phyloP scores from a whole-genome alignment of 2,113 vertebrate genomes.

The Spea bombifrons region DNA sequence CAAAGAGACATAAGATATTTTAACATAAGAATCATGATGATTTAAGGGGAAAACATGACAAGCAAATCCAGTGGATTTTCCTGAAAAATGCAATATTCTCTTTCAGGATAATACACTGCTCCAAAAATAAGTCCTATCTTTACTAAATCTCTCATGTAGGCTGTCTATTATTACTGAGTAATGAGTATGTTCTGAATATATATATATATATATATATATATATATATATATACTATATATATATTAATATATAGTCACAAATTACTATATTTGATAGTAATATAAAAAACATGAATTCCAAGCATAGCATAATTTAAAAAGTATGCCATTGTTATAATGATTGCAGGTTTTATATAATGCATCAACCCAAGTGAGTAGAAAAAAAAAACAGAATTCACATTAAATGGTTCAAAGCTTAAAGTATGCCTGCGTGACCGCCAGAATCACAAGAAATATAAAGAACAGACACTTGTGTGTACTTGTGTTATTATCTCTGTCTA shows the following conservation, averaged over 20 bases:
- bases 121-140: constrained; percentile 6
- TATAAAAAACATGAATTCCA: neutral
- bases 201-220: neutral
- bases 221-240: no score
- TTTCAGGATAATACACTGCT: constrained; percentile 15
- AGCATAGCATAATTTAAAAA: neutral
- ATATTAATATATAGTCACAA: neutral
- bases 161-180: constrained; percentile 13
- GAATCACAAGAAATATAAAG: constrained; percentile 36
- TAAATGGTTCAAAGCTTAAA: constrained; percentile 39
- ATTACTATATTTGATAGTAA: neutral
- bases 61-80: constrained; percentile 16
- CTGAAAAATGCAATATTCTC: neutral
- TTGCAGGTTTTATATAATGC: neutral
- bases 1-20: neutral
- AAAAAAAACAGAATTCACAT: constrained; percentile 27
- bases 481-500: constrained; percentile 44
- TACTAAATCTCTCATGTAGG: neutral
- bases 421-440: constrained; percentile 29
- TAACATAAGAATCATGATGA: neutral
- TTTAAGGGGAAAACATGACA: constrained; percentile 1
- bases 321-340: neutral
- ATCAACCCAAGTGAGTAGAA: neutral
- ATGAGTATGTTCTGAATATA: neutral
- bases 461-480: constrained; percentile 40